Base-by-base conservation (phyloP, 2,888 invertebrate species). In the Hanleya hanleyi region DNA sequence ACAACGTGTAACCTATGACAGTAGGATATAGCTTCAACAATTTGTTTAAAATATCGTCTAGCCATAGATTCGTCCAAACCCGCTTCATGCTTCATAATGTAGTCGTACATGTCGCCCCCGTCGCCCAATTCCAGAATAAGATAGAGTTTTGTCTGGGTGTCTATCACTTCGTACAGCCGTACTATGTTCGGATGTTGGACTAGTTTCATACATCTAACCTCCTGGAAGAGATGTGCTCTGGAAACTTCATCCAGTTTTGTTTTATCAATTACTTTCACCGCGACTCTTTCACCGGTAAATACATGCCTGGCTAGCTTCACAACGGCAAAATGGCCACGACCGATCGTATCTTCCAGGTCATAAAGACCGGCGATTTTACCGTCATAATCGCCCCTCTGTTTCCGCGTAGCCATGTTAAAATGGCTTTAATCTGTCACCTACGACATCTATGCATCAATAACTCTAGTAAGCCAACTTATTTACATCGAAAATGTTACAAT, bases 181-280 rank as follows among this genome's bases (percentile, higher is more conserved):
- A 99, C 99, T 50, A 99, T 98, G 92, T 99, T 97, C 38, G 99
- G 98, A 92, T 99, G 99, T 91, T 99, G 99, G 64, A 99, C 99
- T 85, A 99, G 92, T 92, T 99, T 99, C 98, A 99, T 99, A 91
- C 98, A 99, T 80, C 97, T 94, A 77, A 96, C 92, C 95, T 96
- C 91, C 79, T 90, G 90, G 78, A 90, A 90, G 83, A 99, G 94
- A 93, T 99, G 98, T 75, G 97, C 95, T 88, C 96, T 95, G 26
- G 98, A 98, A 50, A 97, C 95, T 85, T 97, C 96, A 92, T 99
- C 99, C 86, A 99, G 92, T 92, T 98, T 98, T 85, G 95, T 96
- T 92, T 99, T 99, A 91, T 99, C 99, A 88, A 99, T 99, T 77
- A 99, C 92, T 94, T 97, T 97, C 70, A 97, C 97, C 71, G 97